Percentiles rank a stretch among this genome's conserved stretches.
Evolutionary conservation across 2,113 vertebrate genomes (phyloP).

Genomic region (Festucalex cinctus): DNA sequence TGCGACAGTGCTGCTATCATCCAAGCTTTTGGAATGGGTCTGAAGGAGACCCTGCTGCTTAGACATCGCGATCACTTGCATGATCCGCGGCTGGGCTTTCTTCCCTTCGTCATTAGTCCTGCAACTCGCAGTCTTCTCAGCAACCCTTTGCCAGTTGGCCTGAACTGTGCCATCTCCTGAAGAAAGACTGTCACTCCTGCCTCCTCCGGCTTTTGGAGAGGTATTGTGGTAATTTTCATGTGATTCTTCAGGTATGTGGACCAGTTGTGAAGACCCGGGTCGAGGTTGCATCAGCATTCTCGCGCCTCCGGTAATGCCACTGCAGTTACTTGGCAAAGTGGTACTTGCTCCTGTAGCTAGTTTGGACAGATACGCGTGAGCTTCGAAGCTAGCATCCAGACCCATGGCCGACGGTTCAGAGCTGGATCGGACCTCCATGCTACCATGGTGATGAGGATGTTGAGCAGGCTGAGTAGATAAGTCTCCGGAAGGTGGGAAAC

Average conservation of each 20-base stretch:
- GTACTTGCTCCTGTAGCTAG: constrained; percentile 80
- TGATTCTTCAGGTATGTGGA: constrained; percentile 95
- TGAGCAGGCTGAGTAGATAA: constrained; percentile 81
- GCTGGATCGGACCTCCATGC: constrained; percentile 87
- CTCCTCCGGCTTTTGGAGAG: constrained; percentile 75
- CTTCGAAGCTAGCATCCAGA: constrained; percentile 79
- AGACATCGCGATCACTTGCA: constrained; percentile 97
- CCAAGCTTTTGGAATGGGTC: constrained; percentile 83
- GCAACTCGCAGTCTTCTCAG: constrained; percentile 82
- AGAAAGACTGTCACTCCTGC: constrained; percentile 17
- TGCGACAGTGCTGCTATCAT: constrained; percentile 63
- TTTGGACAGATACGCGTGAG: constrained; percentile 72
- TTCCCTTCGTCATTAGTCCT: constrained; percentile 72
- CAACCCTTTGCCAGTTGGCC: constrained; percentile 90
- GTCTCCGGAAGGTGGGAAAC: constrained; percentile 67
- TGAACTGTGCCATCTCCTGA: constrained; percentile 57
- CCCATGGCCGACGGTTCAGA: constrained; percentile 83
- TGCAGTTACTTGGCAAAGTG: constrained; percentile 82
- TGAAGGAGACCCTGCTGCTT: constrained; percentile 96
- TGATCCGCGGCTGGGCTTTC: constrained; percentile 82
- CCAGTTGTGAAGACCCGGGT: constrained; percentile 91
- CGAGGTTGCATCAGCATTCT: constrained; percentile 89
- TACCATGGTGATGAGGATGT: constrained; percentile 65
- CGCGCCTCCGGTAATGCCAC: constrained; percentile 83
- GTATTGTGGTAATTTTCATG: constrained; percentile 79